These are phyloP conservation scores for Leptopterna dolabrata DNA, from an alignment of 2,888 invertebrate genomes.

Conservation along the genomic window DNA sequence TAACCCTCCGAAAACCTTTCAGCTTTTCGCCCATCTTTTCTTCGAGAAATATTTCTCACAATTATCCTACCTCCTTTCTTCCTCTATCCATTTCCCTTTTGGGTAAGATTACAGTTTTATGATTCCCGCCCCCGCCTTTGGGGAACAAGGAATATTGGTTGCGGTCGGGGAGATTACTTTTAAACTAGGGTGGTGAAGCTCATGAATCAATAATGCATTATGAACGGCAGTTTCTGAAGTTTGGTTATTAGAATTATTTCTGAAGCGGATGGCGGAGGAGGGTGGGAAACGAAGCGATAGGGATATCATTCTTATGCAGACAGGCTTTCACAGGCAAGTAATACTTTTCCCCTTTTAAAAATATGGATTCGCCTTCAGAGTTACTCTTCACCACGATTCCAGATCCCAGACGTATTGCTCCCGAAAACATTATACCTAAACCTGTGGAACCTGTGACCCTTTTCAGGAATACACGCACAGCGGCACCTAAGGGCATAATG, in stretches of 20 bases:
- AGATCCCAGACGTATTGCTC: neutral
- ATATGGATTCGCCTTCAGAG: neutral
- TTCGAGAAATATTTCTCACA: slow-evolving; percentile 45
- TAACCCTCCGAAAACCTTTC: neutral
- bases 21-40: slow-evolving; percentile 39
- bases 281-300: slow-evolving; percentile 37
- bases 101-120: slow-evolving; percentile 48
- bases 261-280: slow-evolving; percentile 6
- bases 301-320: slow-evolving; percentile 52
- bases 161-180: slow-evolving; percentile 53
- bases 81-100: slow-evolving; percentile 44
- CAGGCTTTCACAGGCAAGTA: slow-evolving; percentile 42
- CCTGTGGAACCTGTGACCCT: neutral
- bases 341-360: slow-evolving; percentile 29
- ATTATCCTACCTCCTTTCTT: slow-evolving; percentile 25
- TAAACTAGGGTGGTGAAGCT: slow-evolving; percentile 54
- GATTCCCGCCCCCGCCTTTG: slow-evolving; percentile 30
- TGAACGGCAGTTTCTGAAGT: slow-evolving; percentile 54
- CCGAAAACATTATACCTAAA: neutral
- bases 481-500: too few species aligned
- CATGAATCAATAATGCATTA: slow-evolving; percentile 54
- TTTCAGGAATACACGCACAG: too few species aligned
- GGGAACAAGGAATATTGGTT: slow-evolving; percentile 51
- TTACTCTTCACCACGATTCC: neutral
- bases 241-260: slow-evolving; percentile 54